Conservation (phyloP, 2,797 vertebrate species). For the Pelobates cultripes region DNA sequence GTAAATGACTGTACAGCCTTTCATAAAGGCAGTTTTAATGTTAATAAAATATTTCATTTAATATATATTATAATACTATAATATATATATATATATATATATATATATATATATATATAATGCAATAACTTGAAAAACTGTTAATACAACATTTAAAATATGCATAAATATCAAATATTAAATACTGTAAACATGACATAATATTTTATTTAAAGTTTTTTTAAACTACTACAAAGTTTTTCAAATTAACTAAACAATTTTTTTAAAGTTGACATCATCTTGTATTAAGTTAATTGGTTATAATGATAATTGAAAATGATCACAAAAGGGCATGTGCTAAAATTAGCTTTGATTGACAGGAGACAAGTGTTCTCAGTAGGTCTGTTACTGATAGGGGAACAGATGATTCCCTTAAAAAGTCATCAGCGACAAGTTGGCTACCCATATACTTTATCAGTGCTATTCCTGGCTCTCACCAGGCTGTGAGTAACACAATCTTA, state of each 20-base stretch:
- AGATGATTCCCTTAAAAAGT: conserved; percentile 99
- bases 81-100: too few relatives aligned
- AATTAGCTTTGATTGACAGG: conserved; percentile 91
- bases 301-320: conserved; percentile 57
- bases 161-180: too few relatives aligned
- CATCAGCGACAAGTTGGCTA: conserved; percentile 81
- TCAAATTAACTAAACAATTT: not conserved
- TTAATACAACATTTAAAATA: too few relatives aligned
- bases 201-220: not conserved
- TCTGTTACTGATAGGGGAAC: conserved; percentile 82
- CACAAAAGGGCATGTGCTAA: conserved; percentile 86
- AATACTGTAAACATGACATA: not conserved
- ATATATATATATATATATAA: too few relatives aligned
- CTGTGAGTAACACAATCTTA: conserved; percentile 81
- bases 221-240: not conserved
- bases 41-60: too few relatives aligned
- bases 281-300: not conserved
- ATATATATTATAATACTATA: too few relatives aligned
- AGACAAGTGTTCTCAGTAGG: conserved; percentile 89
- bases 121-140: not conserved
- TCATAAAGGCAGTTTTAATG: not conserved
- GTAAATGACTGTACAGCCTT: not conserved
- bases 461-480: conserved; percentile 85
- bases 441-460: conserved; percentile 85
- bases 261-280: too few relatives aligned